Evolutionary conservation across 2,888 invertebrate species (phyloP).

Genomic region (Drosophila stalkeri): DNA sequence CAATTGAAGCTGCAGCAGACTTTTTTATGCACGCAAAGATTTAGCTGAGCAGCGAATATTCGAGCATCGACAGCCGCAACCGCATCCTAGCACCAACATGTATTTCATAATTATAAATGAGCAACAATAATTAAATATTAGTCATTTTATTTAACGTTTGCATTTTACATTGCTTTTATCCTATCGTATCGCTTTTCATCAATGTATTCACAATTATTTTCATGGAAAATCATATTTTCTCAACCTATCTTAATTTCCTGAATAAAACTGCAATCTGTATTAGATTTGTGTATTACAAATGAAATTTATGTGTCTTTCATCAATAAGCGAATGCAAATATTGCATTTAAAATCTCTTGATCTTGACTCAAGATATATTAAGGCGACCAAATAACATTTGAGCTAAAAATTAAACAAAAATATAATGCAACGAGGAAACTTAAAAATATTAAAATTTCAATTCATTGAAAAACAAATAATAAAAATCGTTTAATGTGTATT

Average conservation of each 20-base stretch:
- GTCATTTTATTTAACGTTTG: constrained; percentile 43
- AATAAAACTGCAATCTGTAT: constrained; percentile 70
- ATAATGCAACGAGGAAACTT: constrained; percentile 36
- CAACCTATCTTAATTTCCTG: constrained; percentile 28
- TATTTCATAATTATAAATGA: constrained; percentile 59
- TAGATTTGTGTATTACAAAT: constrained; percentile 62
- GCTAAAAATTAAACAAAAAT: constrained; percentile 31
- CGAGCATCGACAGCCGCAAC: constrained; percentile 37
- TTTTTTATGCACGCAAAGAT: constrained; percentile 2
- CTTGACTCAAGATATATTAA: neutral
- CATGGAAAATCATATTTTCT: constrained; percentile 23
- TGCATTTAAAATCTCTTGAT: constrained; percentile 35
- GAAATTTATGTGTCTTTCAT: constrained; percentile 47
- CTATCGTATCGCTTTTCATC: constrained; percentile 17
- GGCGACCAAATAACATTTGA: constrained; percentile 58
- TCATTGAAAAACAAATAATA: constrained; percentile 14
- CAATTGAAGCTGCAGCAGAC: constrained; percentile 24
- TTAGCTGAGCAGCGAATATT: constrained; percentile 37
- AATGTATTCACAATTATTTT: constrained; percentile 46
- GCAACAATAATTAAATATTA: constrained; percentile 68
- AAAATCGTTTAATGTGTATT: constrained; percentile 31
- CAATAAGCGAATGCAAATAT: constrained; percentile 48
- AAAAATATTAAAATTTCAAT: constrained; percentile 33
- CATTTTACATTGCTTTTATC: constrained; percentile 16
- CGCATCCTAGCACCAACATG: constrained; percentile 52